A percentile compares a stretch with the other conserved stretches of the same genome.
Conservation (phyloP, 1,140 invertebrate genomes). For the Pachypsylla venusta region DNA sequence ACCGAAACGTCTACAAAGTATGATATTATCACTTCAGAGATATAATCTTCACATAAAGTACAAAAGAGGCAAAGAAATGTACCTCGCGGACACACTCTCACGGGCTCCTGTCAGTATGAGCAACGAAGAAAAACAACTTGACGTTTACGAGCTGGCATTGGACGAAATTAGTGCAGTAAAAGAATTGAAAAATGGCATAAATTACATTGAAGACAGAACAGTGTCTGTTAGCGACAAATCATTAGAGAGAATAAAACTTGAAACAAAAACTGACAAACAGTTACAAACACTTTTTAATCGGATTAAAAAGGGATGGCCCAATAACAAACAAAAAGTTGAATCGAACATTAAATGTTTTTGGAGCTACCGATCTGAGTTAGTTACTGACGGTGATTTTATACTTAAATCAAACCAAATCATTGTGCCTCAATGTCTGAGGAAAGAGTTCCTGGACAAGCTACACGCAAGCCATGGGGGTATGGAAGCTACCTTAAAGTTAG, state of each 20-base stretch:
- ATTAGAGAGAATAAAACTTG: background rate
- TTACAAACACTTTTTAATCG: background rate
- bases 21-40: background rate
- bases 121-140: background rate
- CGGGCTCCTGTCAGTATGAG: background rate
- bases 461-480: no score
- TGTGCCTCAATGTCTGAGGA: background rate
- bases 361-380: background rate
- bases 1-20: background rate
- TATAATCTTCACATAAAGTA: background rate
- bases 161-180: background rate
- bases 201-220: background rate
- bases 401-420: background rate
- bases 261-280: background rate
- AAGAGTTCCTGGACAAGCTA: background rate
- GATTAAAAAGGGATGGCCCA: background rate
- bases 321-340: background rate
- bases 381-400: background rate
- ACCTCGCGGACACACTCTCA: background rate
- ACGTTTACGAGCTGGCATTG: background rate
- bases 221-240: background rate
- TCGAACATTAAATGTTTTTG: background rate
- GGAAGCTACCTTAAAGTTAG: background rate
- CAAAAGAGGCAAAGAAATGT: conserved; percentile 4
- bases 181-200: background rate